Conservation (phyloP, 2,797 vertebrate species). For the Cacajao melanocephalus region DNA sequence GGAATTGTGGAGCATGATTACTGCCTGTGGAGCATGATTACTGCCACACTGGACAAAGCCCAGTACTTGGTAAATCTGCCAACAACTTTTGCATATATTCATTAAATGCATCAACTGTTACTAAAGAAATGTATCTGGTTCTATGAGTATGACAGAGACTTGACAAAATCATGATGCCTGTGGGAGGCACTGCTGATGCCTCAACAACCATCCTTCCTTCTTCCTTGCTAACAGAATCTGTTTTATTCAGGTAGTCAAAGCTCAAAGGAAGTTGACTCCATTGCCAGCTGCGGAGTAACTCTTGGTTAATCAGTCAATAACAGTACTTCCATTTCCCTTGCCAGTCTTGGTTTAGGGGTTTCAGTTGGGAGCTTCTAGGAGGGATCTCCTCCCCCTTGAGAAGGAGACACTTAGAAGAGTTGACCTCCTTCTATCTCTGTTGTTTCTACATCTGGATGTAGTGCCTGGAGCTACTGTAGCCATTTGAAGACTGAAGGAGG, state of each 20-base stretch:
- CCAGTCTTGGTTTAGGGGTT: neutral
- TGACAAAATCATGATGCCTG: neutral
- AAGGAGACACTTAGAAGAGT: neutral
- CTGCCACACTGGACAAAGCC: neutral
- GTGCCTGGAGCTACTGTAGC: constrained; percentile 20
- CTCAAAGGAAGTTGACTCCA: neutral
- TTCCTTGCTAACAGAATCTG: neutral
- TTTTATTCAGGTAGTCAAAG: neutral
- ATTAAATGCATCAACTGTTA: neutral
- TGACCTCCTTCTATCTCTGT: neutral
- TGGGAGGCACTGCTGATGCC: neutral
- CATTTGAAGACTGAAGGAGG: neutral
- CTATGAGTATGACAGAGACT: neutral
- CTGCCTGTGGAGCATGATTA: neutral
- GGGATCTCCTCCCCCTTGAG: neutral
- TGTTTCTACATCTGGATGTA: neutral
- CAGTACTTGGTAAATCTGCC: neutral
- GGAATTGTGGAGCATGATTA: neutral
- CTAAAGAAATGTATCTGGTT: neutral
- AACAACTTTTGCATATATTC: neutral
- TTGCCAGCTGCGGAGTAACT: neutral
- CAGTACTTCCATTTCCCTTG: neutral
- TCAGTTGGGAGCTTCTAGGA: neutral
- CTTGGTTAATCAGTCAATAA: neutral
- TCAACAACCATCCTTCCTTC: neutral